These are phyloP conservation scores for human (Homo sapiens) DNA, from an alignment of 2,113 vertebrate genomes.

Conservation along the genomic window GRCh38 chr12:15331001-15331500, in stretches of 20 bases:
- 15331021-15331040: not conserved
- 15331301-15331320: not conserved
- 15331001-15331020: not conserved
- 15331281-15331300: not conserved
- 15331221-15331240: not conserved
- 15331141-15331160: not conserved
- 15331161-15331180: not conserved
- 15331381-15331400: not conserved
- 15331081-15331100: not conserved
- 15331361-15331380: not conserved
- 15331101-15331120: not conserved
- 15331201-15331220: not conserved
- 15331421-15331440: not conserved
- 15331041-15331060: not conserved
- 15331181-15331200: not conserved
- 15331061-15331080: not conserved
- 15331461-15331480: not conserved
- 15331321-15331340: not conserved
- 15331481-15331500: not conserved
- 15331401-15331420: not conserved
- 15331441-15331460: not conserved
- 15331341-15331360: not conserved
- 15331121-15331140: not conserved
- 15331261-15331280: not conserved
- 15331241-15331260: not conserved